Base-by-base conservation (phyloP, 1,140 invertebrate species). In the Bicyclus anynana region DNA sequence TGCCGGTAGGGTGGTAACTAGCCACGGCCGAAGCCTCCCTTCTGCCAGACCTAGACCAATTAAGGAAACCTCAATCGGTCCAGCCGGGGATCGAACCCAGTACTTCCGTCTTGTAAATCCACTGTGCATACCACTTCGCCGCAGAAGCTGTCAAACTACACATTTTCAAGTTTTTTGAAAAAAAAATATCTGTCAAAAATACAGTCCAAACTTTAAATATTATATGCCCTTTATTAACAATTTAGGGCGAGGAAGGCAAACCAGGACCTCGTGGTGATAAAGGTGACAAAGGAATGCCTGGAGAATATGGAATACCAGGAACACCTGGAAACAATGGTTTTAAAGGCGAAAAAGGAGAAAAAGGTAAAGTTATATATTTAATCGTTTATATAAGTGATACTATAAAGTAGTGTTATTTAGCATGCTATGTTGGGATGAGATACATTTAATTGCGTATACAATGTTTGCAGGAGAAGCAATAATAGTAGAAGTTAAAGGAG, bases 401-500 rank as follows among this genome's bases (percentile, higher is more conserved):
- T n/a, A n/a, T n/a, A n/a, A n/a, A n/a, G n/a, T n/a, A n/a, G n/a
- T n/a, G n/a, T n/a, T n/a, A n/a, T n/a, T n/a, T n/a, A n/a, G n/a
- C n/a, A n/a, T n/a, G n/a, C n/a, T n/a, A n/a, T n/a, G n/a, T n/a
- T 35, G 2, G 2, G 2, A 23, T 23, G 2, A 23, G 7, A 23
- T 23, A 4, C 23, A 23, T 4, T 23, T 23, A 2, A 23, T 23
- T 4, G 23, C 1, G 0, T 35, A 18, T 13, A 17, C 2, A 50
- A 42, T 37, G 46, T 27, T 77, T 73, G 53, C 60, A 86, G 83
- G 68, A 51, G 67, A 50, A 29, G 66, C 59, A 33, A 68, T 84
- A 16, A 50, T 77, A 3, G 69, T 84, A 61, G 72, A 70, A 60
- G 47, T 86, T 27, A 73, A 63, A 65, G 83, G 79, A 1, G 37